phyloP scores from a whole-genome alignment of 2,797 vertebrate genomes.

The Sebastes ruberrimus region DNA sequence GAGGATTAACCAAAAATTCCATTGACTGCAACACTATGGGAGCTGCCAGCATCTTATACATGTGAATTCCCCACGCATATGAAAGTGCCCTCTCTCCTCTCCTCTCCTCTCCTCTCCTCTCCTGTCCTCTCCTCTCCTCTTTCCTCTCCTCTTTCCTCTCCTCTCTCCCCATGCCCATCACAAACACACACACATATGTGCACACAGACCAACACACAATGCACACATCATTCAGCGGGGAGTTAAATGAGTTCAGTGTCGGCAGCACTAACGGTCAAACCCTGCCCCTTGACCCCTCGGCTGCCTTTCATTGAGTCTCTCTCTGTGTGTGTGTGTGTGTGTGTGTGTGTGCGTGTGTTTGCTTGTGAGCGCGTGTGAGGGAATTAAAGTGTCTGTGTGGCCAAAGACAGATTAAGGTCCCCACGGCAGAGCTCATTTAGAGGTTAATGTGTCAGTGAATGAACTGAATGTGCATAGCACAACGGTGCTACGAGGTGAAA shows the following conservation, averaged over 20 bases:
- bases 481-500: slow-evolving; percentile 37
- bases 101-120: not conserved
- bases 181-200: slow-evolving; percentile 14
- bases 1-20: slow-evolving; percentile 84
- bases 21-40: slow-evolving; percentile 78
- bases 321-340: slow-evolving; percentile 25
- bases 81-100: slow-evolving; percentile 44
- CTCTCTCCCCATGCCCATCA: slow-evolving; percentile 1
- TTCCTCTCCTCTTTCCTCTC: slow-evolving; percentile 2
- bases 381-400: slow-evolving; percentile 72
- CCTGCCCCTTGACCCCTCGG: slow-evolving; percentile 67
- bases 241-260: slow-evolving; percentile 78
- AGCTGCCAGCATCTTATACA: slow-evolving; percentile 77
- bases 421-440: slow-evolving; percentile 69
- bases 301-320: slow-evolving; percentile 58
- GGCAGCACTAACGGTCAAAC: slow-evolving; percentile 74
- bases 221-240: slow-evolving; percentile 51
- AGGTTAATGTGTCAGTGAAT: slow-evolving; percentile 81
- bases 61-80: slow-evolving; percentile 61
- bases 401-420: slow-evolving; percentile 69
- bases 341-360: slow-evolving; percentile 40
- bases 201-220: slow-evolving; percentile 55
- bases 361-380: slow-evolving; percentile 59
- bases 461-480: slow-evolving; percentile 58
- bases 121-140: not conserved